phyloP scores from a whole-genome alignment of 2,888 invertebrate genomes.

The Drymonia ruficornis region DNA sequence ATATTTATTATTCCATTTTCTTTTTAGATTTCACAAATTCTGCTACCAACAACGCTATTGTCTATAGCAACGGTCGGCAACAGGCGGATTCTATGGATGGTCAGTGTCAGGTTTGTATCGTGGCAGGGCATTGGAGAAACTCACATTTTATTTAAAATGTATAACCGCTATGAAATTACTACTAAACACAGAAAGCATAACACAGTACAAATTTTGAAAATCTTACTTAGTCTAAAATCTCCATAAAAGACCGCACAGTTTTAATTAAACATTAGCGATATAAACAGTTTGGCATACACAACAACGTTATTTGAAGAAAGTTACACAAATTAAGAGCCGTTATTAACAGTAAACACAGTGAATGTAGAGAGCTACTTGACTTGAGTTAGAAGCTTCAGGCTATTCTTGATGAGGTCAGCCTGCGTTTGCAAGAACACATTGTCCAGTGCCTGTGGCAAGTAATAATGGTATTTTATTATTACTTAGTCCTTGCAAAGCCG shows the following conservation, averaged over 20 bases:
- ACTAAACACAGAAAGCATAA: background rate
- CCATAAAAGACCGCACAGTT: background rate
- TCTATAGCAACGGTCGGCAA: too few relatives aligned
- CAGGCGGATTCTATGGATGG: too few relatives aligned
- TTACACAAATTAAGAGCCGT: constrained; percentile 49
- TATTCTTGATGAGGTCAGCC: constrained; percentile 24
- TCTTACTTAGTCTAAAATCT: background rate
- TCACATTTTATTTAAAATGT: too few relatives aligned
- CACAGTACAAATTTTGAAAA: background rate
- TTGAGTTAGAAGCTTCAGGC: constrained; percentile 30
- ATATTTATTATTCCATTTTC: too few relatives aligned
- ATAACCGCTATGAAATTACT: too few relatives aligned
- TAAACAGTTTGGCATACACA: constrained; percentile 22
- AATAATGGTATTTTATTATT: background rate
- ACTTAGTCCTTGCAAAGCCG: too few relatives aligned
- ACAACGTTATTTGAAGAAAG: constrained; percentile 27
- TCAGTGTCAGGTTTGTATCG: too few relatives aligned
- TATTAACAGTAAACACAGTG: constrained; percentile 50
- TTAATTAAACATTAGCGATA: constrained; percentile 23
- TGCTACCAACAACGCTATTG: too few relatives aligned
- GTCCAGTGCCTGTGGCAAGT: constrained; percentile 12
- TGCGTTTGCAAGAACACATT: constrained; percentile 14
- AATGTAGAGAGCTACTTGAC: constrained; percentile 31
- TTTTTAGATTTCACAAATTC: too few relatives aligned
- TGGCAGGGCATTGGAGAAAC: too few relatives aligned